Evolutionary conservation across 2,797 vertebrate genomes (phyloP), one percentile per base, ranked within the genome.

Genomic region (Otus scops): DNA sequence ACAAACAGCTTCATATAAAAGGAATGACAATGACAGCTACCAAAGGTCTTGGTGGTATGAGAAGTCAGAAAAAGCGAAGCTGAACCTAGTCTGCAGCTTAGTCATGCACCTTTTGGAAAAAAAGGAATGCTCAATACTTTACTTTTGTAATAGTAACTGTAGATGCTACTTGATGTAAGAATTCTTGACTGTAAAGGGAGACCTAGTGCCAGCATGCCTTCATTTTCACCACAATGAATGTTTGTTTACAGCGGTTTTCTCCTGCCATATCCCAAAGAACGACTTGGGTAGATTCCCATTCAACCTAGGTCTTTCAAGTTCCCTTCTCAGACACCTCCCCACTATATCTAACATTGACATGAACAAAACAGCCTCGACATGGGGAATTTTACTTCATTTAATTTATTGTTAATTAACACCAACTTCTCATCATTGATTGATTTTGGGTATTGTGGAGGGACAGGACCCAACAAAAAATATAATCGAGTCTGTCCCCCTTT

Each of bases 171-270:
- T 75, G 7, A 26, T 32, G 7, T 13, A 47, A 56, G 8, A 23
- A 68, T 69, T 85, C 18, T 56, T 28, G 28, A 30, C 45, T 41
- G 10, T 26, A 28, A 76, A 90, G 53, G 9, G 10, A 70, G 21
- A 18, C 2, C 30, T 5, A 7, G 47, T 59, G 65, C 14, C 17
- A 68, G 5, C n/a, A 68, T 19, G 27, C 2, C 15, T 50, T 23
- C 41, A 36, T 36, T 93, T 59, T 75, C 8, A 1, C 8, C 9
- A 20, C 0, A 0, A 22, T 71, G 2, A 36, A 32, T 57, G 7
- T 32, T 47, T 60, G 64, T 60, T 3, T 16, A 47, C 10, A 41
- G 3, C 0, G 39, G 43, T 75, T 81, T 74, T 17, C 18, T 11
- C 9, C 18, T 39, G 6, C 1, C 6, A 64, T 41, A 82, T 61